Evolutionary conservation across 2,113 vertebrate species (phyloP).

Genomic region (Trematomus loennbergii): DNA sequence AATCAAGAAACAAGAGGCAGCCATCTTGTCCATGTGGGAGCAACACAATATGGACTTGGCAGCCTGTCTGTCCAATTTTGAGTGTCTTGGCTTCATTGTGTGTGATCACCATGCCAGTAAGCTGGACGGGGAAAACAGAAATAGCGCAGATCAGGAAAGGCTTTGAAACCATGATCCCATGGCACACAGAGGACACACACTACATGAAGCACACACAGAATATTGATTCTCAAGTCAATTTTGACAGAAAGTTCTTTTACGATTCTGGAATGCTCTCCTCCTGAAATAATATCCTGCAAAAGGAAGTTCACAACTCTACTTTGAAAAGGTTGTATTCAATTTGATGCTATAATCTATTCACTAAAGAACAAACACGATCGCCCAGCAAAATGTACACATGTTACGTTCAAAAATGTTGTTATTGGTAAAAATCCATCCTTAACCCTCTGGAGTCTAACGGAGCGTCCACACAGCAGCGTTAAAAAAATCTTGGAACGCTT

Average conservation of each 20-base stretch:
- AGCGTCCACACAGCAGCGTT: too few relatives aligned
- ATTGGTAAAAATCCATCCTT: neutral
- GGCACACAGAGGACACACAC: slow-evolving; percentile 10
- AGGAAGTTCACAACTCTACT: neutral
- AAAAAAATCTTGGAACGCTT: too few relatives aligned
- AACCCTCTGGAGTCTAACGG: too few relatives aligned
- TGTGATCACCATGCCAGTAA: slow-evolving; percentile 38
- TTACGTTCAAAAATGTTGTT: neutral
- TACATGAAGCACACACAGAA: neutral
- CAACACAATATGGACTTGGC: slow-evolving; percentile 28
- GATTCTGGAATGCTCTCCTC: neutral
- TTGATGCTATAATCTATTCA: neutral
- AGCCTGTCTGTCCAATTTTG: slow-evolving; percentile 30
- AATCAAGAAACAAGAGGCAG: slow-evolving; percentile 22
- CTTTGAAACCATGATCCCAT: slow-evolving; percentile 50
- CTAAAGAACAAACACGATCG: neutral
- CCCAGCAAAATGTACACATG: neutral
- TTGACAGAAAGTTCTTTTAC: neutral
- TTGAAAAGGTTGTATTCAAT: neutral
- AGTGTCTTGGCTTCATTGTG: slow-evolving; percentile 40
- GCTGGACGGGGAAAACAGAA: slow-evolving; percentile 48
- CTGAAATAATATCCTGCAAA: neutral
- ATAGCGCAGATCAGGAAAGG: slow-evolving; percentile 47
- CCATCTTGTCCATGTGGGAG: slow-evolving; percentile 37
- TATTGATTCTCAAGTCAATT: neutral